These are phyloP conservation scores for Gnathonemus longibarbis DNA, from an alignment of 2,113 vertebrate genomes.

Conservation along the genomic window DNA sequence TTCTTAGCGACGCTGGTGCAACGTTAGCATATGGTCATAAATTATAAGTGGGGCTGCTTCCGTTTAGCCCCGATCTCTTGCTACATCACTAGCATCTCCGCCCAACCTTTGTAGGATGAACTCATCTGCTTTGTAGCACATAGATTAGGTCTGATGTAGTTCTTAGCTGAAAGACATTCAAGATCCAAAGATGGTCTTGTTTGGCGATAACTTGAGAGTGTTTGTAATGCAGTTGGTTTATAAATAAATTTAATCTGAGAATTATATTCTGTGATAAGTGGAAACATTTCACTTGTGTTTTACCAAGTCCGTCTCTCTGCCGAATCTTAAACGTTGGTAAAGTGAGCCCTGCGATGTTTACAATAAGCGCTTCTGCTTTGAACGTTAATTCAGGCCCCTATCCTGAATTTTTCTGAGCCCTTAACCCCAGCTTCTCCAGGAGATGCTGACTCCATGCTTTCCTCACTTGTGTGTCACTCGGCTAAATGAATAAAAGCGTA, in stretches of 20 bases:
- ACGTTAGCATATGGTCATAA: conserved; percentile 13
- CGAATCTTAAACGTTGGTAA: neutral
- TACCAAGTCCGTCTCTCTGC: neutral
- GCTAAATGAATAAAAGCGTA: neutral
- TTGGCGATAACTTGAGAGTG: neutral
- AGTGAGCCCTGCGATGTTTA: neutral
- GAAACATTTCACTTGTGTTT: neutral
- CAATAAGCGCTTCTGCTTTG: neutral
- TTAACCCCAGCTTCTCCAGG: neutral
- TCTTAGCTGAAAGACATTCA: neutral
- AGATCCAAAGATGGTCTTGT: neutral
- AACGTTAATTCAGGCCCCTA: neutral
- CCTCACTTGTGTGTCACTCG: neutral
- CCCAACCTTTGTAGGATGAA: neutral
- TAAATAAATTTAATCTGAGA: neutral
- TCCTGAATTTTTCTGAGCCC: neutral
- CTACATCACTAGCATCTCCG: neutral
- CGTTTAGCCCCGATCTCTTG: neutral
- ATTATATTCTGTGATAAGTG: neutral
- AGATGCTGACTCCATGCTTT: neutral
- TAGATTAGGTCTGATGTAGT: neutral
- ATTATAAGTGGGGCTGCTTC: conserved; percentile 19
- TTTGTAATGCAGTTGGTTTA: neutral
- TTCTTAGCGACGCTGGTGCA: neutral
- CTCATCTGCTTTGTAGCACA: neutral